Evolutionary conservation across 2,113 vertebrate genomes (phyloP), one percentile per base, ranked within the genome.

Genomic region (Misgurnus anguillicaudatus): DNA sequence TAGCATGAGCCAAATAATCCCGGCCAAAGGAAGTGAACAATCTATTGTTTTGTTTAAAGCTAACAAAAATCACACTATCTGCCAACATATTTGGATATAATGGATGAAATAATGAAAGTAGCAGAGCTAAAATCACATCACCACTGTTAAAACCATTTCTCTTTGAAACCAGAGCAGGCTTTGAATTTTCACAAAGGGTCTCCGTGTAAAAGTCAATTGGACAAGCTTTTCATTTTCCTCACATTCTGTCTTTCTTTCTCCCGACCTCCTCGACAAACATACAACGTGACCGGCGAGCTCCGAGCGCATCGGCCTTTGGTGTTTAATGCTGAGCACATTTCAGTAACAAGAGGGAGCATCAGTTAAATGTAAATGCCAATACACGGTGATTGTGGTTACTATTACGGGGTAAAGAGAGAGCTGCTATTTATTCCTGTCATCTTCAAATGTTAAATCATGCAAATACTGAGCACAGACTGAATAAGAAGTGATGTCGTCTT

Each of bases 251-350:
- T 60, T 57, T 65, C 77, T 55, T 70, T 69, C 36, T 42, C 13
- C 38, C 64, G 67, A 66, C 77, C 80, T 74, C 78, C 38, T 76
- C 48, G 8, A 74, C 45, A 39, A 57, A 69, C 77, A 63, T 14
- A 6, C 39, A 63, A 58, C 36, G 67, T 77, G 78, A 64, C 60
- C 51, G 31, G 78, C 9, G 31, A 79, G 64, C 64, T 67, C 58
- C 9, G 6, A 51, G 60, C 38, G 13, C 51, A 38, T 39, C 67
- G 64, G 74, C 9, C 53, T 60, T 77, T 64, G 45, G 67, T 80
- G 80, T 85, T 85, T 85, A 86, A 83, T 86, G 79, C 81, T 31
- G 62, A 51, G 39, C 80, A 66, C 83, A 82, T 86, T 77, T 21
- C 24, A 64, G 55, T 13, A 68, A 72, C 83, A 64, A 51, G 13